phyloP scores from a whole-genome alignment of 2,113 vertebrate genomes.

The Psittacula cyanocephala region DNA sequence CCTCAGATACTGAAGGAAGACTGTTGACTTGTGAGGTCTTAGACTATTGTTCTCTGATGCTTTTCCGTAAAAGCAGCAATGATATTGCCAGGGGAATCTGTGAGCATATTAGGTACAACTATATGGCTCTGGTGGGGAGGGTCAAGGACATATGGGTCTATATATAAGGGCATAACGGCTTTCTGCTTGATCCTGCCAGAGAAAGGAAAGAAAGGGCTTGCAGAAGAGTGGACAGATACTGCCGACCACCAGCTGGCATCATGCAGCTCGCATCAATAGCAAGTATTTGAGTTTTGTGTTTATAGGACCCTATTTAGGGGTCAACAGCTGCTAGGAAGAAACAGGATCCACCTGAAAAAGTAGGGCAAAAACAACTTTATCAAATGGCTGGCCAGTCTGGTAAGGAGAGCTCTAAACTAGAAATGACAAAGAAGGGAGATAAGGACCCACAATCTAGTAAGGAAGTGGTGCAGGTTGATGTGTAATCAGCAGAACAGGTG shows the following conservation, averaged over 20 bases:
- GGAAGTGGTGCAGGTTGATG: neutral
- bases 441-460: neutral
- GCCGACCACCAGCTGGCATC: neutral
- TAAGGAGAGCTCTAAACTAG: neutral
- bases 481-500: neutral
- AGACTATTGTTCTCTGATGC: neutral
- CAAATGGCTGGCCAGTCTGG: accelerated
- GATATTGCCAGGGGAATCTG: neutral
- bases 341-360: neutral
- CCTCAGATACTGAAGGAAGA: neutral
- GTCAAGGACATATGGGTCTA: too few relatives aligned
- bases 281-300: neutral
- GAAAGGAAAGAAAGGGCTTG: neutral
- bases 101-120: neutral
- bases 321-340: neutral
- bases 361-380: neutral
- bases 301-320: neutral
- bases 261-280: neutral
- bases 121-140: accelerated
- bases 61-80: neutral
- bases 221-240: neutral
- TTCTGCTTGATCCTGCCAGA: neutral
- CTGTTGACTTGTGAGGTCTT: neutral
- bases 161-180: neutral
- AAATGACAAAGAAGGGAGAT: neutral